A percentile compares a stretch with the other conserved stretches of the same genome.
phyloP scores from a whole-genome alignment of 2,888 invertebrate species.

The Pristionchus entomophagus region DNA sequence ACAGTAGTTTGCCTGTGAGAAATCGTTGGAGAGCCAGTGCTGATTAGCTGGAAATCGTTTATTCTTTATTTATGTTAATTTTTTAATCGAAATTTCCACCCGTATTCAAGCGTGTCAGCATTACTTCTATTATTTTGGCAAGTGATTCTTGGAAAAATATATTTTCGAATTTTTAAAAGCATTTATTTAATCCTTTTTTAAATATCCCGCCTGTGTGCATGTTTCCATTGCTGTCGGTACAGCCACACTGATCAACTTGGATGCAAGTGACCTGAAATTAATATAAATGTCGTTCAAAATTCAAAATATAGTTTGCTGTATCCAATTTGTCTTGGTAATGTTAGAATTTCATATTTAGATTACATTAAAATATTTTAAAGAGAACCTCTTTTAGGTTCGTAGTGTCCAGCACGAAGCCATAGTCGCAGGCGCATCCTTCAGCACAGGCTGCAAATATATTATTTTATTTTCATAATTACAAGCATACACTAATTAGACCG shows the following conservation, averaged over 20 bases:
- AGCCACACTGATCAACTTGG: constrained; percentile 63
- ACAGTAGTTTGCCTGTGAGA: constrained; percentile 61
- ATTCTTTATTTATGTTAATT: neutral
- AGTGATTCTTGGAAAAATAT: too few relatives aligned
- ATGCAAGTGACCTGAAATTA: constrained; percentile 52
- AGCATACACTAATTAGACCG: too few relatives aligned
- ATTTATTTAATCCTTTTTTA: too few relatives aligned
- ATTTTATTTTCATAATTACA: constrained; percentile 48
- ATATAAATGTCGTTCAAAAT: neutral
- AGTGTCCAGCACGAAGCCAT: constrained; percentile 69
- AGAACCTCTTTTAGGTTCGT: neutral
- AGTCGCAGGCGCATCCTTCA: constrained; percentile 74
- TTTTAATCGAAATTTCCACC: too few relatives aligned
- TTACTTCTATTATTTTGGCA: too few relatives aligned
- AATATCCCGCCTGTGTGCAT: constrained; percentile 53
- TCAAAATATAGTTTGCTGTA: neutral
- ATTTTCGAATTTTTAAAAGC: too few relatives aligned
- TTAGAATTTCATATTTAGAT: neutral
- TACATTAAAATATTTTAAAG: neutral
- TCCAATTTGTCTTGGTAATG: too few relatives aligned
- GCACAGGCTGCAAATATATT: constrained; percentile 55
- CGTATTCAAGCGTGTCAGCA: too few relatives aligned
- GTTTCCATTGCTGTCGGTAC: constrained; percentile 65
- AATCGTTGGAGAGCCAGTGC: constrained; percentile 64
- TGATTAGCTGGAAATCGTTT: constrained; percentile 45